These are phyloP conservation scores for Sander lucioperca DNA, from an alignment of 2,113 vertebrate genomes.

Conservation along the genomic window DNA sequence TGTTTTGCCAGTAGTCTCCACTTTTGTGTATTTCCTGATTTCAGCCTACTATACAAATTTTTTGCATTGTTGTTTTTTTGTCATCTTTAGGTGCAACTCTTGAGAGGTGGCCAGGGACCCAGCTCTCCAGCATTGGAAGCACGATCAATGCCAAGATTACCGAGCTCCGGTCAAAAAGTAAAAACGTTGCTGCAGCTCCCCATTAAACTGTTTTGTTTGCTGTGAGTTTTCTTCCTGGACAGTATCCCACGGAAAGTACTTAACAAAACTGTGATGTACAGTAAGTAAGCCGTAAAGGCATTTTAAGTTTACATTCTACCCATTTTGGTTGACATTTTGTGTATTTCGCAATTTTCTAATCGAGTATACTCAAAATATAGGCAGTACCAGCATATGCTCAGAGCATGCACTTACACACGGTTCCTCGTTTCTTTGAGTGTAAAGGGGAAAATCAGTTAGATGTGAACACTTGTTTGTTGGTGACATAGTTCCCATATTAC, in stretches of 20 bases:
- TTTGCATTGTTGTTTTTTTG: background rate
- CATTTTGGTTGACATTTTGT: too few species aligned
- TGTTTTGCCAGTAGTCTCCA: background rate
- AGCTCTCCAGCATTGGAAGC: constrained; percentile 16
- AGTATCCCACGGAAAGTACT: background rate
- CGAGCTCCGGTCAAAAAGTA: constrained; percentile 15
- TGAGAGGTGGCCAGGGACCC: constrained; percentile 22
- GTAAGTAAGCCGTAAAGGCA: too few species aligned
- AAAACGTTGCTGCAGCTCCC: constrained; percentile 8
- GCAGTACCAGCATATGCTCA: too few species aligned
- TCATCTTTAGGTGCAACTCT: constrained; percentile 24
- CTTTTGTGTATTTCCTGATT: constrained; percentile 2
- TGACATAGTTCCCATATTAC: too few species aligned
- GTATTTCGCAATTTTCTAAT: too few species aligned
- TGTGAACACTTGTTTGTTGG: too few species aligned
- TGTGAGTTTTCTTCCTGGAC: too few species aligned
- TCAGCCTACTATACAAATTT: background rate
- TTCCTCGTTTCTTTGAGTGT: too few species aligned
- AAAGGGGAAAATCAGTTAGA: too few species aligned
- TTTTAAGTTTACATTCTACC: too few species aligned
- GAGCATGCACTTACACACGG: too few species aligned
- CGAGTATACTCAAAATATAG: too few species aligned
- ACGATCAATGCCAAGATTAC: constrained; percentile 33
- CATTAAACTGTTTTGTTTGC: background rate
- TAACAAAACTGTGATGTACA: background rate